A percentile compares a stretch with the other conserved stretches of the same genome.
Conservation (phyloP, 2,888 invertebrate species). For the Cryptophagus acutangulus region DNA sequence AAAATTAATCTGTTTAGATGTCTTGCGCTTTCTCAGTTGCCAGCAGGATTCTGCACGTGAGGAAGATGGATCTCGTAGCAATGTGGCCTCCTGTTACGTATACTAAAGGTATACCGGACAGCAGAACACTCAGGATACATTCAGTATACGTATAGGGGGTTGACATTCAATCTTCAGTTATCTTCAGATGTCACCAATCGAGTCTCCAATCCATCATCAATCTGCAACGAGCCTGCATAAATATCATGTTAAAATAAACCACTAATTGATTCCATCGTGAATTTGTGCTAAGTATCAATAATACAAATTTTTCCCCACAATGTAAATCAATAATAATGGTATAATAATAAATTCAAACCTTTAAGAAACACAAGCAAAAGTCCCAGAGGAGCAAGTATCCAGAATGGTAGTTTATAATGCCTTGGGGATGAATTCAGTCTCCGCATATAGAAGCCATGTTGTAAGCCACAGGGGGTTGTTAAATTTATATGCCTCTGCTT, state of each 20-base stretch:
- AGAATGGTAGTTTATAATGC: conserved; percentile 19
- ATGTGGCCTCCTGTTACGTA: conserved; percentile 98
- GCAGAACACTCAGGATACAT: conserved; percentile 97
- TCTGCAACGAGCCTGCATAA: not conserved
- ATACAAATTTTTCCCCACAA: not conserved
- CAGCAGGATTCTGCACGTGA: too few relatives aligned
- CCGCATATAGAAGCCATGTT: conserved; percentile 12
- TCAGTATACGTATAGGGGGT: conserved; percentile 99
- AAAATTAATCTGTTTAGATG: too few relatives aligned
- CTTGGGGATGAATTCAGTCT: conserved; percentile 1
- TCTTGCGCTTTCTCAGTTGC: too few relatives aligned
- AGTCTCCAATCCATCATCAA: conserved; percentile 3
- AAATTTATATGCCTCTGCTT: conserved; percentile 31
- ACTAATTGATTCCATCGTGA: too few relatives aligned
- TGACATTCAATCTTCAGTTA: conserved; percentile 49
- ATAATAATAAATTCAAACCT: conserved; percentile 20
- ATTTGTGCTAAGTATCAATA: too few relatives aligned
- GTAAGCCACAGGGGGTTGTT: conserved; percentile 30
- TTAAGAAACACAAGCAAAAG: conserved; percentile 14
- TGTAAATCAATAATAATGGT: not conserved
- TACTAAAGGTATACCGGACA: conserved; percentile 99
- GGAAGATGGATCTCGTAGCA: conserved; percentile 50
- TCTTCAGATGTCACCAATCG: conserved; percentile 8
- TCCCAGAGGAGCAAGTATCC: conserved; percentile 22
- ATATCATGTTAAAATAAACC: not conserved